Evolutionary conservation across 2,113 vertebrate species (phyloP).

Genomic region (Progne subis): DNA sequence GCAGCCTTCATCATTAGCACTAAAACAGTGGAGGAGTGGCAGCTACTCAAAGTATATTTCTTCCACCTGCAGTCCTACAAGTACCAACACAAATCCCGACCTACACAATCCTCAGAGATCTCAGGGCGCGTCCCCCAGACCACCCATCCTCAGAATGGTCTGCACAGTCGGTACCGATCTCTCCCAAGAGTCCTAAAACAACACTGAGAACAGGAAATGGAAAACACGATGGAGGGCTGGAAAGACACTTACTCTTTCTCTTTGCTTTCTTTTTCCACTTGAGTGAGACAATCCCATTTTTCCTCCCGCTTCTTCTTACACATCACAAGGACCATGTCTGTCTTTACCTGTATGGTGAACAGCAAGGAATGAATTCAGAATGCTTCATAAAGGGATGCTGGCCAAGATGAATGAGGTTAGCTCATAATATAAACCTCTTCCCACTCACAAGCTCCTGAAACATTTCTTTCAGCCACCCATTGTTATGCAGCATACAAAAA

Average conservation of each 20-base stretch:
- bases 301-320: slow-evolving; percentile 89
- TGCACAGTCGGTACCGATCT: not conserved
- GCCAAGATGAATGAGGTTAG: not conserved
- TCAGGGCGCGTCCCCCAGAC: not conserved
- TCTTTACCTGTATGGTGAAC: slow-evolving; percentile 84
- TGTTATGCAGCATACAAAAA: not conserved
- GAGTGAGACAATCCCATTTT: slow-evolving; percentile 94
- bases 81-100: not conserved
- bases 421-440: not conserved
- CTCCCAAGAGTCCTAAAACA: not conserved
- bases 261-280: slow-evolving; percentile 91
- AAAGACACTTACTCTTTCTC: slow-evolving; percentile 90
- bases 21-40: not conserved
- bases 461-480: not conserved
- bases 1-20: not conserved
- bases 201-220: not conserved
- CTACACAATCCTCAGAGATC: not conserved
- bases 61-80: not conserved
- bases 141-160: not conserved
- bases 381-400: not conserved
- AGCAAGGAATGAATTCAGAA: not conserved
- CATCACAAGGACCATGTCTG: slow-evolving; percentile 90
- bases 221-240: not conserved
- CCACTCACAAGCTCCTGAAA: not conserved
- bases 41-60: not conserved